Evolutionary conservation across 2,113 vertebrate genomes (phyloP).

Genomic region (Phasianus colchicus): DNA sequence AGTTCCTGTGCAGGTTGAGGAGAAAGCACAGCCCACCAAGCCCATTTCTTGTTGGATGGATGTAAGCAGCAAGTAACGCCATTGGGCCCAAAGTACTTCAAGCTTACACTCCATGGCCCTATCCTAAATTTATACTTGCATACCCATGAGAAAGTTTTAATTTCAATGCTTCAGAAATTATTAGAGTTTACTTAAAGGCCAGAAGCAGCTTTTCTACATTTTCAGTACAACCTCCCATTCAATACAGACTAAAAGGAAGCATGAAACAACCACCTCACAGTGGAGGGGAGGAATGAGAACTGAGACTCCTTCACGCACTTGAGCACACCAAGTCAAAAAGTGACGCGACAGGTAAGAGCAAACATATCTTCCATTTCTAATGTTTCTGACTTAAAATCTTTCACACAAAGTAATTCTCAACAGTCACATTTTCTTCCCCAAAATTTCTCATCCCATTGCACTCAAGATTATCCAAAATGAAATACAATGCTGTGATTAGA

Average conservation of each 20-base stretch:
- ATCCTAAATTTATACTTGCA: neutral
- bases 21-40: neutral
- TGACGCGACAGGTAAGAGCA: fast-evolving
- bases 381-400: neutral
- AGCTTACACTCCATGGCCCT: neutral
- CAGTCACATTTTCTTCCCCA: neutral
- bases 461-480: constrained; percentile 13
- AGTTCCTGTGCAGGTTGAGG: neutral
- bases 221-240: neutral
- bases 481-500: constrained; percentile 49
- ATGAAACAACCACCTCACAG: neutral
- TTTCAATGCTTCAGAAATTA: neutral
- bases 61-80: neutral
- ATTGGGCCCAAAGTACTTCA: neutral
- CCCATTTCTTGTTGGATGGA: neutral
- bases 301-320: fast-evolving
- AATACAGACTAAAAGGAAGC: neutral
- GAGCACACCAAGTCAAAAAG: neutral
- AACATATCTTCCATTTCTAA: neutral
- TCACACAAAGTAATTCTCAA: neutral
- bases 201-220: neutral
- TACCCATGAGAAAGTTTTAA: neutral
- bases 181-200: neutral
- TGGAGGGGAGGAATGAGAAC: neutral
- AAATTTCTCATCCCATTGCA: neutral